Evolutionary conservation across 92 coral and sea anemone species (phyloP), one percentile per base, ranked within the genome.

Genomic region (Pocillopora grandis): DNA sequence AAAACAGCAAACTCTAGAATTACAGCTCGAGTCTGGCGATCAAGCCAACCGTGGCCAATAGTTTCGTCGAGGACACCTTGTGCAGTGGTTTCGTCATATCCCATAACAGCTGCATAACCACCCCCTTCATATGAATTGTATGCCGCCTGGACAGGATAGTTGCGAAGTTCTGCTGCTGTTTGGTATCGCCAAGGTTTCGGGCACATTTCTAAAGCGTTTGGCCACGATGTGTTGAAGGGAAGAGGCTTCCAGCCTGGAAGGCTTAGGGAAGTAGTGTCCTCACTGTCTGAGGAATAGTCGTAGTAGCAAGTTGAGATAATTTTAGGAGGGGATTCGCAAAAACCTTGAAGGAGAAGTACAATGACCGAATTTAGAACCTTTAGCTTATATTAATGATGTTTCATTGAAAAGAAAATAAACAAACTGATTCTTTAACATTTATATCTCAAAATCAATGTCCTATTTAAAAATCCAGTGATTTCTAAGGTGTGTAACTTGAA

Each of bases 171-270:
- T 33, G 74, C 68, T 0, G 81, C 61, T 36, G 71, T 36, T 59
- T 56, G 67, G 70, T 89, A 85, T 23, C 89, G 73, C 91, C 91
- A 89, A 21, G 91, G 91, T 37, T 73, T 74, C 27, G 91, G 89
- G 19, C 91, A 88, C 59, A 78, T 10, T 18, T 48, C 7, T 5
- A 84, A 85, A 36, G 91, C 91, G 14, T 84, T 69, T 15, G 88
- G 84, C 85, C 85, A 79, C 7, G 89, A 71, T 8, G 81, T 84
- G 64, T 84, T 78, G 42, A 12, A 3, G 3, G 91, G 88, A 14
- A 84, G 61, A 10, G 15, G 72, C 36, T 21, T 61, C 91, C 88
- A 88, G 3, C 88, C 80, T 10, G 91, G 91, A 37, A 84, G 89
- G 57, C 84, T 84, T 36, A 84, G 21, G 12, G 58, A 73, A 2